Percentiles rank a stretch among this genome's conserved stretches.
Evolutionary conservation across 2,888 invertebrate species (phyloP).

Genomic region (Neocrepidodera transversa): DNA sequence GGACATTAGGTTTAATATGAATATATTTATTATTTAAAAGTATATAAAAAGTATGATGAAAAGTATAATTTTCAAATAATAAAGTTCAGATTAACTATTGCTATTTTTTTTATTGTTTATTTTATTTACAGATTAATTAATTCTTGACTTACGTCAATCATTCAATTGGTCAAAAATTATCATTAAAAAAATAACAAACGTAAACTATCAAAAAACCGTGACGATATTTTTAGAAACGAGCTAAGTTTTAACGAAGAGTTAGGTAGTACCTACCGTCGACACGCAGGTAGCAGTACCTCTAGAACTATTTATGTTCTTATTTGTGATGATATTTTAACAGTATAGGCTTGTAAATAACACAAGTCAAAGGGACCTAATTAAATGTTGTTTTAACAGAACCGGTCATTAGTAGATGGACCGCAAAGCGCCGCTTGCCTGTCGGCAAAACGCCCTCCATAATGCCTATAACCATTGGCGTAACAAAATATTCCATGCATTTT

Average conservation of each 20-base stretch:
- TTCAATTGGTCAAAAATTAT: no score
- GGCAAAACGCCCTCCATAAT: constrained; percentile 32
- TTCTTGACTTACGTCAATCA: no score
- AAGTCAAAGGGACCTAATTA: constrained; percentile 57
- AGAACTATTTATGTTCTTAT: constrained; percentile 43
- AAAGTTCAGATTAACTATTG: no score
- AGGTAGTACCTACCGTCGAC: constrained; percentile 4
- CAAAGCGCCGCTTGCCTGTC: constrained; percentile 51
- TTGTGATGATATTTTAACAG: constrained; percentile 50
- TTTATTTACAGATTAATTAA: no score
- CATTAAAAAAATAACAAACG: no score
- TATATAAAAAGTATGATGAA: not conserved
- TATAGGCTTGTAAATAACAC: constrained; percentile 51
- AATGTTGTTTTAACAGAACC: constrained; percentile 58
- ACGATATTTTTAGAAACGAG: not conserved
- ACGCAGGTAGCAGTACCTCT: constrained; percentile 35
- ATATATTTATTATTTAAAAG: not conserved
- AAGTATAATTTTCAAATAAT: no score
- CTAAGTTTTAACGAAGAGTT: not conserved
- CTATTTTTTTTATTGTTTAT: no score
- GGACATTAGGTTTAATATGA: not conserved
- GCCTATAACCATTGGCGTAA: constrained; percentile 15
- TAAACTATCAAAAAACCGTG: not conserved
- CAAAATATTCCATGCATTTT: no score
- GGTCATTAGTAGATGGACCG: constrained; percentile 58